Conservation (phyloP, 2,113 vertebrate species). For the Polypterus senegalus region DNA sequence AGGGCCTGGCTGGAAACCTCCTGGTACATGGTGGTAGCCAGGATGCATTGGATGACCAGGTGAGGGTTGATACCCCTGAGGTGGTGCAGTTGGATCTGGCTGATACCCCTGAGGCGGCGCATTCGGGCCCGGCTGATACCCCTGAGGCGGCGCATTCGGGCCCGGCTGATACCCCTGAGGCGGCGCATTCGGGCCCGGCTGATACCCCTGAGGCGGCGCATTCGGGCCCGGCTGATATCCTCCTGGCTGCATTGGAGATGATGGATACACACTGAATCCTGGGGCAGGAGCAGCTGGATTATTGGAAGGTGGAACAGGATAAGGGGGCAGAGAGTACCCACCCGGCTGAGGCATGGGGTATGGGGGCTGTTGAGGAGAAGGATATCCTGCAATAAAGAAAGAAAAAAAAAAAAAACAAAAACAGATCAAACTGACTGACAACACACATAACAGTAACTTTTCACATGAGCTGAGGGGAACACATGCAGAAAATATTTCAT, state of each 20-base stretch:
- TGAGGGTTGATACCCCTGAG: slow-evolving; percentile 14
- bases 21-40: neutral
- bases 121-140: slow-evolving; percentile 30
- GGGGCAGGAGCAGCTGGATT: slow-evolving; percentile 32
- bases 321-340: slow-evolving; percentile 45
- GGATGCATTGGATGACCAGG: no score
- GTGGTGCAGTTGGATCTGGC: slow-evolving; percentile 9
- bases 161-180: neutral
- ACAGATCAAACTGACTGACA: no score
- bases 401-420: neutral
- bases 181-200: no score
- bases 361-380: slow-evolving; percentile 28
- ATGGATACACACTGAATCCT: slow-evolving; percentile 45
- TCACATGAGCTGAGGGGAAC: no score
- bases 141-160: neutral
- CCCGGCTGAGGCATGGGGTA: slow-evolving; percentile 39
- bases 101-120: slow-evolving; percentile 38
- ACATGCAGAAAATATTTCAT: no score
- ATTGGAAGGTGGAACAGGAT: slow-evolving; percentile 30
- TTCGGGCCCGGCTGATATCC: slow-evolving; percentile 26
- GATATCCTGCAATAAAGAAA: slow-evolving; percentile 36
- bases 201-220: neutral
- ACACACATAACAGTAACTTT: no score
- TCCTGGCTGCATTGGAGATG: neutral
- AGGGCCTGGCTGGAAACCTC: neutral